Evolutionary conservation across 1,140 invertebrate genomes (phyloP), one percentile per base, ranked within the genome.

Genomic region (Megathymus violae): DNA sequence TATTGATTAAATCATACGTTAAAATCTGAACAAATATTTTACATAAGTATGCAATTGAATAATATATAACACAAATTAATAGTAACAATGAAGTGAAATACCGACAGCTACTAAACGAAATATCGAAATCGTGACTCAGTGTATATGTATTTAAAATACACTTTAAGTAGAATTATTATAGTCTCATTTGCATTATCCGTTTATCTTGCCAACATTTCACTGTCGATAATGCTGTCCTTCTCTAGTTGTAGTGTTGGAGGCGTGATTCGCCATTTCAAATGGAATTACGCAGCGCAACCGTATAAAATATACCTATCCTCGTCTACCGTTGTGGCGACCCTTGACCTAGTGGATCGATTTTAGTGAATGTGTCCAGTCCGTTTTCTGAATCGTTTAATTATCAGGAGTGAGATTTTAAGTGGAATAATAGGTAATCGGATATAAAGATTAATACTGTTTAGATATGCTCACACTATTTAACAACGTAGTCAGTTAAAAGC

Each of bases 331-430:
- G 64, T 46, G 61, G 62, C 78, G 84, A 88, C 85, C 83, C 84
- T 82, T 89, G 87, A 89, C 87, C 85, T 82, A 81, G 79, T 69
- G 76, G 78, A 82, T 85, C 85, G 85, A 85, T 85, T 81, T 72
- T 82, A 74, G 82, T 84, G 80, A 89, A 88, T 86, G 82, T 83
- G 78, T 74, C 69, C 76, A 69, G 74, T 64, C 70, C 62, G 70
- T 79, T 76, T 78, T 71, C 70, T 64, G 74, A 80, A 72, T 76
- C 71, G 73, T 76, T 78, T 78, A 80, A 78, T 78, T 80, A 75
- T 73, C 64, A 80, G 67, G 71, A 74, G 69, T 70, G 48, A 64
- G 61, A 67, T 68, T 64, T 68, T 50, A 15, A 48, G 13, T 17
- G n/a, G 27, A 10, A 9, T 50, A 34, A 22, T 31, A 15, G 48